Base-by-base conservation (phyloP, 2,888 invertebrate species). In the Therioaphis trifolii region DNA sequence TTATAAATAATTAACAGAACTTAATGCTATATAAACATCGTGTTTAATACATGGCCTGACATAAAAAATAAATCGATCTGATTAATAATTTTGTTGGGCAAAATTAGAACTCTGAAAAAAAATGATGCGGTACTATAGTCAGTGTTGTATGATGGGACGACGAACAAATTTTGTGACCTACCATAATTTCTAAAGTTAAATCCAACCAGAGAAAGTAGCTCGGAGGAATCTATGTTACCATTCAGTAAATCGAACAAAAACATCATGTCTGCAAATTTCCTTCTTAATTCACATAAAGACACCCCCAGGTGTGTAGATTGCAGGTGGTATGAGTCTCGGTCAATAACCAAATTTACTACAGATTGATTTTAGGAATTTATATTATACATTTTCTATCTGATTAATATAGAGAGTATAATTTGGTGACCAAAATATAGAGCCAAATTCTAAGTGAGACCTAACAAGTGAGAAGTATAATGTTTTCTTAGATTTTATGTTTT, bases 361-460 rank as follows among this genome's bases (percentile, higher is more conserved):
- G n/a, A n/a, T n/a, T n/a, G n/a, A n/a, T n/a, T n/a, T n/a, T n/a
- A n/a, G n/a, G n/a, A n/a, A n/a, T n/a, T n/a, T n/a, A n/a, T n/a
- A n/a, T n/a, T n/a, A n/a, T n/a, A n/a, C n/a, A 46, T 46, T 46
- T 46, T 46, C 46, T 46, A 46, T 5, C 46, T 63, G 29, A 35
- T 63, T 63, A 15, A 63, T 52, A 27, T 29, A 72, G 12, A 27
- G 24, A 49, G 49, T 5, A 52, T 72, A 72, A 72, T 49, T 72
- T 11, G 72, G 29, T 72, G 49, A 72, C 72, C 72, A 72, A 29
- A 52, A 14, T 18, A 72, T 49, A 46, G n/a, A 72, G 49, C 49
- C 27, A 72, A 52, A 72, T 49, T 72, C 49, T 27, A 49, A 24
- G 11, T 72, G 72, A 72, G 49, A 72, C 46, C 72, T 72, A 24